Percentiles rank a stretch among this genome's conserved stretches.
These are phyloP conservation scores for Pantherophis alleghaniensis DNA, from an alignment of 2,797 vertebrate genomes.

Conservation along the genomic window DNA sequence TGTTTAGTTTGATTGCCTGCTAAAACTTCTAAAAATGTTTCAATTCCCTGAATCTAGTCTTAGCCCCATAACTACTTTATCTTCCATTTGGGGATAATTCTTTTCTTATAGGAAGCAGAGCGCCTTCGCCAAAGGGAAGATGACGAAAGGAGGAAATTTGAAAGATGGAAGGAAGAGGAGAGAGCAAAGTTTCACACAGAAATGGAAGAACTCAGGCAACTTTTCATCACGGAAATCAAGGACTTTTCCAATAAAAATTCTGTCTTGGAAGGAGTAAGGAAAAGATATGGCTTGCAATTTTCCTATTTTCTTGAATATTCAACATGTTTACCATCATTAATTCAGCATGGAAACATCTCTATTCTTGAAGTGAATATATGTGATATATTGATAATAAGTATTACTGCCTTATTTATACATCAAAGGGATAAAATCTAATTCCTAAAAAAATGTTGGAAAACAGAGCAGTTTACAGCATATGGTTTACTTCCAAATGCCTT, in stretches of 20 bases:
- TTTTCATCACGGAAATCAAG: conserved; percentile 67
- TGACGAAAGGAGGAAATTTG: conserved; percentile 62
- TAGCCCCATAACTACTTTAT: background rate
- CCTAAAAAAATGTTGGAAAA: background rate
- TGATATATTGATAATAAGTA: background rate
- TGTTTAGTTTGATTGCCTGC: background rate
- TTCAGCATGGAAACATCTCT: background rate
- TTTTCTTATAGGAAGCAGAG: conserved; percentile 63
- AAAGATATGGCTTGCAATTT: background rate
- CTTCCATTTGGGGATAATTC: fast-evolving
- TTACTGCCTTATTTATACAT: background rate
- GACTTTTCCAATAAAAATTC: conserved; percentile 67
- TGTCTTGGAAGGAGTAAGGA: conserved; percentile 68
- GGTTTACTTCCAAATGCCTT: background rate
- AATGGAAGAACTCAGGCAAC: conserved; percentile 67
- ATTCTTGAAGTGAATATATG: background rate
- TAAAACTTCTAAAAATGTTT: background rate
- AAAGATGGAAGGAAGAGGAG: conserved; percentile 76
- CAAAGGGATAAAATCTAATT: background rate
- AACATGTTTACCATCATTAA: background rate
- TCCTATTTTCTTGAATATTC: background rate
- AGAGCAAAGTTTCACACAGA: conserved; percentile 67
- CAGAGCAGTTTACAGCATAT: background rate
- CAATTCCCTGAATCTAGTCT: background rate
- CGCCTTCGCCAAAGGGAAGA: conserved; percentile 53